Base-by-base conservation (phyloP, 2,797 vertebrate genomes). In the Sebastes cheni region DNA sequence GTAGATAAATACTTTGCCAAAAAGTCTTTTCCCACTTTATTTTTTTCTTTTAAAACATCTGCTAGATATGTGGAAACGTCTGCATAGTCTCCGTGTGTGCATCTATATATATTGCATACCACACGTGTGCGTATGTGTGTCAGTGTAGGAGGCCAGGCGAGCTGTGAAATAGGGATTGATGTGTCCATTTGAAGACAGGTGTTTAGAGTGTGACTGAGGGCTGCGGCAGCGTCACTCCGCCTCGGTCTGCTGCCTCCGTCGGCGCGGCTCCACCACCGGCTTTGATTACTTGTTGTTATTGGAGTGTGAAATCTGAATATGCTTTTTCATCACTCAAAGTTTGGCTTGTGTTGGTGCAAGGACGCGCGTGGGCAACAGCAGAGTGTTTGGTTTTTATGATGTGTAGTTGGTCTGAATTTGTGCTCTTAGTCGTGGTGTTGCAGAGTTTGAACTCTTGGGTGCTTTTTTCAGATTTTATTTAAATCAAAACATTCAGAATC, bases 141-240 rank as follows among this genome's bases (percentile, higher is more conserved):
- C 36, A 50, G 90, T 89, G 91, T 86, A 79, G 80, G 84, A 92
- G 87, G 94, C 86, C 91, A 93, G 92, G 91, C 91, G 82, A 93
- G 86, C 93, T 94, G 93, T 95, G 93, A 95, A 96, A 96, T 95
- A 87, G 91, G 93, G 94, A 96, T 96, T 96, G 95, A 96, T 95
- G 95, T 95, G 92, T 95, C 94, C 95, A 94, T 95, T 95, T 94
- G 90, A 88, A 90, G 91, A 89, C 91, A 95, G 92, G 94, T 94
- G 93, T 91, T 94, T 88, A 89, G 92, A 93, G 88, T 88, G 91
- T 90, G 91, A 92, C 76, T 86, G 91, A 93, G 89, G 86, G 92
- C 92, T 87, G 89, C 86, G 29, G 89, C 84, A 61, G 87, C 84
- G 82, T 89, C 89, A 85, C 89, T 89, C 91, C 50, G 80, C 84